phyloP scores from a whole-genome alignment of 2,888 invertebrate species.

The Thymelicus sylvestris region DNA sequence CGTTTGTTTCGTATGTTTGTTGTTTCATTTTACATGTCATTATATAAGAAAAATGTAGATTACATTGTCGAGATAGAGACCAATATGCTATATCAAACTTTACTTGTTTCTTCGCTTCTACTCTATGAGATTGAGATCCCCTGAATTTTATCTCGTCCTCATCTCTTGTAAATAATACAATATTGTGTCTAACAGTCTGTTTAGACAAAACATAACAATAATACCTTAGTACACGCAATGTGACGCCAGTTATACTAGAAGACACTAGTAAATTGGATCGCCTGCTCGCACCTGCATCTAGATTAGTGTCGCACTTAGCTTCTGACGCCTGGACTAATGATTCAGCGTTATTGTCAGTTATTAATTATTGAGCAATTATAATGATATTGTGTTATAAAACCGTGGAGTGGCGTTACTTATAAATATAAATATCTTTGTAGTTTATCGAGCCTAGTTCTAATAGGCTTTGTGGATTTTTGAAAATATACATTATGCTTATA shows the following conservation, averaged over 20 bases:
- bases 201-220: not conserved
- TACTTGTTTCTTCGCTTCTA: too few relatives aligned
- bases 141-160: too few relatives aligned
- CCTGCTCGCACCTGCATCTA: slow-evolving; percentile 77
- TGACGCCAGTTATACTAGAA: slow-evolving; percentile 41
- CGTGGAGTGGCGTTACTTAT: not conserved
- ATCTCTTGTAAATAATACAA: too few relatives aligned
- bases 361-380: slow-evolving; percentile 66
- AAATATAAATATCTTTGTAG: slow-evolving; percentile 3
- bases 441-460: not conserved
- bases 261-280: slow-evolving; percentile 50
- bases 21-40: too few relatives aligned
- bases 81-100: too few relatives aligned
- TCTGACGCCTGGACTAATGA: slow-evolving; percentile 65
- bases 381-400: slow-evolving; percentile 18
- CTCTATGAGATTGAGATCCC: too few relatives aligned
- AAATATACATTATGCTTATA: too few relatives aligned
- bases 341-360: slow-evolving; percentile 65
- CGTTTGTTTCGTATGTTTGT: too few relatives aligned
- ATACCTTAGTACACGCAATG: not conserved
- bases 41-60: too few relatives aligned
- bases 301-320: slow-evolving; percentile 77
- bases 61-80: too few relatives aligned
- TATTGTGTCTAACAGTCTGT: not conserved
- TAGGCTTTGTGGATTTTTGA: slow-evolving; percentile 34